Conservation (phyloP, 2,888 invertebrate genomes). For the Nomada hirtipes region DNA sequence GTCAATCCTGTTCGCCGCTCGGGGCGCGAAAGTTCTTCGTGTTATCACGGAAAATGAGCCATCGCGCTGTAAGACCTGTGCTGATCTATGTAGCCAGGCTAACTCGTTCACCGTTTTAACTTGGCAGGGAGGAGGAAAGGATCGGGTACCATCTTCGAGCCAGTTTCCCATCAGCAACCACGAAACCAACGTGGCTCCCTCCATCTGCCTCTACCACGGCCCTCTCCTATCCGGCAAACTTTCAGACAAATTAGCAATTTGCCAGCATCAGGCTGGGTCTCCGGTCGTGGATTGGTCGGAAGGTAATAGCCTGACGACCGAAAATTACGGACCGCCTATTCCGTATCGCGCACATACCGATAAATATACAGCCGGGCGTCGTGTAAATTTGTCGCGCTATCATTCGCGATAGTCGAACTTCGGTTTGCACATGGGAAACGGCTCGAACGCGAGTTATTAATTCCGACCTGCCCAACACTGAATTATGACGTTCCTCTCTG, state of each 20-base stretch:
- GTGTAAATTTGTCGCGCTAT: constrained; percentile 38
- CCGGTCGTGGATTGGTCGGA: constrained; percentile 55
- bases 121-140: constrained; percentile 56
- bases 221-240: constrained; percentile 50
- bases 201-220: constrained; percentile 21
- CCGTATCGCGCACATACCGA: constrained; percentile 46
- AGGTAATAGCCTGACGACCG: constrained; percentile 58
- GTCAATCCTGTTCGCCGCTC: not conserved
- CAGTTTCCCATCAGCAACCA: constrained; percentile 53
- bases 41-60: not conserved
- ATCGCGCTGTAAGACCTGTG: too few relatives aligned
- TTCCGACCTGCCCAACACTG: too few relatives aligned
- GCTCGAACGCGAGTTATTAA: too few relatives aligned
- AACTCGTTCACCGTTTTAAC: constrained; percentile 47
- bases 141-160: constrained; percentile 53
- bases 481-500: too few relatives aligned
- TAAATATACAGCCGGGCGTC: constrained; percentile 38
- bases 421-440: not conserved
- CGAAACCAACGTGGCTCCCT: constrained; percentile 39
- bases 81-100: not conserved
- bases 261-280: constrained; percentile 64
- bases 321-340: constrained; percentile 68
- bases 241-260: constrained; percentile 72
- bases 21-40: not conserved
- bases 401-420: constrained; percentile 8